A percentile compares a stretch with the other conserved stretches of the same genome.
Conservation (phyloP, 2,113 vertebrate species). For the Mesocricetus auratus region DNA sequence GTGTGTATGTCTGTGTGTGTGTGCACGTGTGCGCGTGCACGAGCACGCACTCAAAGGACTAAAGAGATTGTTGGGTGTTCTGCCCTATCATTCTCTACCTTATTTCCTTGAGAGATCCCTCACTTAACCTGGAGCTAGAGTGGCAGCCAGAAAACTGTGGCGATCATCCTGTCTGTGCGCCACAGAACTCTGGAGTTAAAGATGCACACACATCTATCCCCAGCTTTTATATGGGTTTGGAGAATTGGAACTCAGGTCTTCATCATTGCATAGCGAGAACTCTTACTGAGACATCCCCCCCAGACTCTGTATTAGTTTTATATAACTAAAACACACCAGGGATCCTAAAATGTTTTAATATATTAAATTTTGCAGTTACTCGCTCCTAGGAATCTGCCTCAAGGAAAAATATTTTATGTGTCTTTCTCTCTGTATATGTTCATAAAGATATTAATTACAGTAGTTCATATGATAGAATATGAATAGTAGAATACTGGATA, state of each 20-base stretch:
- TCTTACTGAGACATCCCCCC: not conserved
- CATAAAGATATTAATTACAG: not conserved
- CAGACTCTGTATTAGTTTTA: not conserved
- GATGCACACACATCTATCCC: not conserved
- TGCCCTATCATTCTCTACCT: not conserved
- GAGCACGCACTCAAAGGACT: too few relatives aligned
- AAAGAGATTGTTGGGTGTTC: not conserved
- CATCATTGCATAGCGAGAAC: not conserved
- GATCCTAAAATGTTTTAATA: constrained; percentile 20
- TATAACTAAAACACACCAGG: not conserved
- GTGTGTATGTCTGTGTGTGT: too few relatives aligned
- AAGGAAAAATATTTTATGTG: constrained; percentile 4
- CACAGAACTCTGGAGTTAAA: not conserved
- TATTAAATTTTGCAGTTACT: not conserved
- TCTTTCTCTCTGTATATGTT: not conserved
- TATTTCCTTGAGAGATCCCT: not conserved
- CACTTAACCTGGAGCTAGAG: not conserved
- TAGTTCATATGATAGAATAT: constrained; percentile 5
- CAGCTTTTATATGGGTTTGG: not conserved
- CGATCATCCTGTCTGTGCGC: not conserved
- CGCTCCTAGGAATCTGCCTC: not conserved
- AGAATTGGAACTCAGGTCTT: not conserved
- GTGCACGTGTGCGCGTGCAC: too few relatives aligned
- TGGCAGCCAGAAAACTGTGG: not conserved
- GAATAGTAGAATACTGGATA: not conserved